phyloP scores from a whole-genome alignment of 2,888 invertebrate genomes.

The Papilio demoleus region DNA sequence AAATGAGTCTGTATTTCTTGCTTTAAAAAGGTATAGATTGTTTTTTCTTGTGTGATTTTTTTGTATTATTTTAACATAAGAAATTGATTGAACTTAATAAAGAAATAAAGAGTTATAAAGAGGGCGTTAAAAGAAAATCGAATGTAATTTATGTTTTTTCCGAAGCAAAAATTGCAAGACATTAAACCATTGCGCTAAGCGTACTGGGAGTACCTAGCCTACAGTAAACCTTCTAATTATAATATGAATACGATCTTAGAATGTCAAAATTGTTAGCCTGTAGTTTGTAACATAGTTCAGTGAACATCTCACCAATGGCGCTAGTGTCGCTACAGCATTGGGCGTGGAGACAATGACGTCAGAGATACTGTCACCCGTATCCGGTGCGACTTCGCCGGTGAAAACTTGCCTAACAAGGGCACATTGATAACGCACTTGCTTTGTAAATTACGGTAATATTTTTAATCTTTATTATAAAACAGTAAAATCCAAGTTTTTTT shows the following conservation, averaged over 20 bases:
- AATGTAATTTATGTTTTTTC: too few relatives aligned
- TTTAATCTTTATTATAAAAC: neutral
- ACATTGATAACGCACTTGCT: conserved; percentile 18
- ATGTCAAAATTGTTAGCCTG: conserved; percentile 8
- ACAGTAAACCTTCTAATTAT: neutral
- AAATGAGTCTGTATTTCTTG: too few relatives aligned
- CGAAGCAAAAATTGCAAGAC: too few relatives aligned
- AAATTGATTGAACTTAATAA: too few relatives aligned
- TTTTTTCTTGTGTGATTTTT: too few relatives aligned
- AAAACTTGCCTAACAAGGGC: conserved; percentile 51
- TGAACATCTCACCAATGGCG: conserved; percentile 15
- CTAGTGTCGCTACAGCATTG: conserved; percentile 47
- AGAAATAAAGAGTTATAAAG: too few relatives aligned
- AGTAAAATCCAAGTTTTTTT: neutral
- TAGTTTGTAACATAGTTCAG: conserved; percentile 20
- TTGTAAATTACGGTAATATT: neutral
- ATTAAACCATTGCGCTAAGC: too few relatives aligned
- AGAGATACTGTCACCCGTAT: conserved; percentile 67
- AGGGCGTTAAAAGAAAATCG: too few relatives aligned
- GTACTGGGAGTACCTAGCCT: too few relatives aligned
- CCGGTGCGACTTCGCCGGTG: conserved; percentile 59
- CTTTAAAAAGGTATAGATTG: too few relatives aligned
- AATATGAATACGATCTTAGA: neutral
- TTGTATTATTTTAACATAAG: too few relatives aligned
- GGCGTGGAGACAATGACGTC: conserved; percentile 62